These are phyloP conservation scores for Stenopsyche tienmushanensis DNA, from an alignment of 1,140 invertebrate species.

Conservation along the genomic window DNA sequence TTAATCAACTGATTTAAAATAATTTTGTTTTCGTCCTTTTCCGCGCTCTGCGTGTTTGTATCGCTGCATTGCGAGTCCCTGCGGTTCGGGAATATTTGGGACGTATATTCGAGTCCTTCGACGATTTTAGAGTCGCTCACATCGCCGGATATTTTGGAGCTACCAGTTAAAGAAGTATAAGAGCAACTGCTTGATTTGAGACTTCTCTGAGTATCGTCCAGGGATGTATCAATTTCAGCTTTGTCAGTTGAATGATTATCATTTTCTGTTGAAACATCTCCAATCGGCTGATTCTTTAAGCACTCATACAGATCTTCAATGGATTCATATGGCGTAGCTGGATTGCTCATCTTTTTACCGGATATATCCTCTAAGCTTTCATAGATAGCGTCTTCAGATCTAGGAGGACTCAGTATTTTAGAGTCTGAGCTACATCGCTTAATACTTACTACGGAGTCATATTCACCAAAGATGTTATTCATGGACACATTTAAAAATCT, in stretches of 20 bases:
- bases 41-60: not conserved
- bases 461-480: conserved; percentile 32
- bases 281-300: conserved; percentile 48
- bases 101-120: conserved; percentile 7
- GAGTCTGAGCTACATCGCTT: conserved; percentile 53
- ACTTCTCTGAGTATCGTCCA: conserved; percentile 10
- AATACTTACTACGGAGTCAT: conserved; percentile 48
- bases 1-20: conserved; percentile 53
- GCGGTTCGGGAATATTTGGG: conserved; percentile 10
- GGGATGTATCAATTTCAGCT: too few relatives aligned
- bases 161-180: conserved; percentile 15
- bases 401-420: conserved; percentile 45
- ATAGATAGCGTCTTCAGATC: conserved; percentile 51
- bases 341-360: conserved; percentile 44
- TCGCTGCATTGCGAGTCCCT: not conserved
- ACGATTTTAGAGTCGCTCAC: not conserved
- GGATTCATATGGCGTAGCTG: conserved; percentile 54
- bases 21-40: conserved; percentile 50
- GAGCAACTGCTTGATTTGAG: conserved; percentile 22
- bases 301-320: conserved; percentile 56
- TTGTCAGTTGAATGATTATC: conserved; percentile 41
- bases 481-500: conserved; percentile 4
- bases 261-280: too few relatives aligned
- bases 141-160: conserved; percentile 17
- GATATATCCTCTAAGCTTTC: conserved; percentile 48